A percentile compares a stretch with the other conserved stretches of the same genome.
Conservation (phyloP, 2,797 vertebrate species). For the Notoglanidium macrostoma region DNA sequence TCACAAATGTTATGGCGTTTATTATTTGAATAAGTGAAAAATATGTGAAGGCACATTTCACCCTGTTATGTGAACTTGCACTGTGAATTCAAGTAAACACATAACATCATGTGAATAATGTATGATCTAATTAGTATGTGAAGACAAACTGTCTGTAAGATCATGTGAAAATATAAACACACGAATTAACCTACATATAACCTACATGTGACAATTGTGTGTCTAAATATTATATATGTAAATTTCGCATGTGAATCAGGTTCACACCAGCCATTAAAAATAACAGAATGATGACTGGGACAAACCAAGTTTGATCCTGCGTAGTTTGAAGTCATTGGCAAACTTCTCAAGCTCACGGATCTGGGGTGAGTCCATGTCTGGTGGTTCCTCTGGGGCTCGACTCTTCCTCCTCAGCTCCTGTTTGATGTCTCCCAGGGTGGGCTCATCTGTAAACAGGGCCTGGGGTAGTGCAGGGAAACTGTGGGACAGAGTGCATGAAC, state of each 20-base stretch:
- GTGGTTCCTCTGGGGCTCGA: slow-evolving; percentile 82
- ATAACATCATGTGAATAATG: neutral
- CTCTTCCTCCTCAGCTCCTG: slow-evolving; percentile 85
- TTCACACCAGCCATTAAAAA: neutral
- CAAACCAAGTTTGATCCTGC: slow-evolving; percentile 93
- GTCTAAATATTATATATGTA: neutral
- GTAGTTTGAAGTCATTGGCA: slow-evolving; percentile 96
- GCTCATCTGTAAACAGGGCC: slow-evolving; percentile 86
- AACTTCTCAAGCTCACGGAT: slow-evolving; percentile 97
- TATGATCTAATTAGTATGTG: neutral
- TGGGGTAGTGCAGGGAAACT: slow-evolving; percentile 86
- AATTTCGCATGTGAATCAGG: neutral
- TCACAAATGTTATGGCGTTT: neutral
- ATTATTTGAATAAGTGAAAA: neutral
- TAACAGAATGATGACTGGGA: neutral
- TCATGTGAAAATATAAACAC: neutral
- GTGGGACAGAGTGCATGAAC: slow-evolving; percentile 85
- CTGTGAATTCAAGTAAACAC: neutral
- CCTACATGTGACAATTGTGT: neutral
- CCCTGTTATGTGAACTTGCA: neutral
- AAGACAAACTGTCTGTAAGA: neutral
- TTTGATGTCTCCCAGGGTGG: slow-evolving; percentile 81
- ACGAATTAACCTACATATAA: neutral
- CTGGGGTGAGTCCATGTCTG: slow-evolving; percentile 94
- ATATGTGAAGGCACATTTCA: neutral